Percentiles rank a stretch among this genome's conserved stretches.
These are phyloP conservation scores for Euwallacea fornicatus DNA, from an alignment of 1,140 invertebrate genomes.

Conservation along the genomic window DNA sequence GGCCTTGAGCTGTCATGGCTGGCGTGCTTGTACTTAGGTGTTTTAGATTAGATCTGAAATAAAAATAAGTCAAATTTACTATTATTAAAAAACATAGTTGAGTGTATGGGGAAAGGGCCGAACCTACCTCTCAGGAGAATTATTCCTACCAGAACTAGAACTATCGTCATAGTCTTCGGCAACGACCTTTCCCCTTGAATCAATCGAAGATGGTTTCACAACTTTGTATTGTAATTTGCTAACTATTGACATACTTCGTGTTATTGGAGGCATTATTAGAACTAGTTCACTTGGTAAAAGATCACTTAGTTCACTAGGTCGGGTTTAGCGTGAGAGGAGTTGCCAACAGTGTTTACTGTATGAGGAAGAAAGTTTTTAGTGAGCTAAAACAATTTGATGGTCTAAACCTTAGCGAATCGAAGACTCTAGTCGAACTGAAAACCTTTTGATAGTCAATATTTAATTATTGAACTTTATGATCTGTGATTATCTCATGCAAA, in stretches of 20 bases:
- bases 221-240: neutral
- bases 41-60: conserved; percentile 48
- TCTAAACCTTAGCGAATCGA: too few relatives aligned
- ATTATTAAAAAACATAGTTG: neutral
- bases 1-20: conserved; percentile 53
- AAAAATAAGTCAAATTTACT: conserved; percentile 5
- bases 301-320: too few relatives aligned
- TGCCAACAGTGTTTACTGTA: too few relatives aligned
- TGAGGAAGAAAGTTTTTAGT: too few relatives aligned
- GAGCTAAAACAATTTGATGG: too few relatives aligned
- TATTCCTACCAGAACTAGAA: conserved; percentile 19
- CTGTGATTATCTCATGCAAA: too few relatives aligned
- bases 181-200: neutral
- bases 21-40: conserved; percentile 55
- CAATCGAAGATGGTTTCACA: neutral
- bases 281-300: too few relatives aligned
- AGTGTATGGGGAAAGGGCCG: neutral
- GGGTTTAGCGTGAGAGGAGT: too few relatives aligned
- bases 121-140: conserved; percentile 22
- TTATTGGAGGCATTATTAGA: too few relatives aligned
- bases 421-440: too few relatives aligned
- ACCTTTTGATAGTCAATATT: too few relatives aligned
- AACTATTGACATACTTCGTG: conserved; percentile 4
- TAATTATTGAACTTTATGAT: too few relatives aligned
- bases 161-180: conserved; percentile 18